Percentiles rank a stretch among this genome's conserved stretches.
These are phyloP conservation scores for Parazoanthus darwini DNA, from an alignment of 92 coral and sea anemone species.

Conservation along the genomic window DNA sequence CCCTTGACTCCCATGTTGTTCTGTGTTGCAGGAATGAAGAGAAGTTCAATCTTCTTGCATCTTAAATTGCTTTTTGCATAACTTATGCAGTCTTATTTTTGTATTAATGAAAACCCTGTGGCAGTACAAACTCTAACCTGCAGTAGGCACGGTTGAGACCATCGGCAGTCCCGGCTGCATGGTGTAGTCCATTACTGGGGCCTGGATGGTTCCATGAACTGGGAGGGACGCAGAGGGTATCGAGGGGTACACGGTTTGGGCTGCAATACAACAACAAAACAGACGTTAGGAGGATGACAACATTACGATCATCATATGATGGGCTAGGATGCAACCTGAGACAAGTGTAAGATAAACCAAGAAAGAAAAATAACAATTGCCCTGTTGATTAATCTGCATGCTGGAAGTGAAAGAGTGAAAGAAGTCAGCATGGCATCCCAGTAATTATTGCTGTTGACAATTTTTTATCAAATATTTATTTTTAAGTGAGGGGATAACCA, in stretches of 20 bases:
- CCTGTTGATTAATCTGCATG: no score
- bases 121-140: background rate
- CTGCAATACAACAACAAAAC: background rate
- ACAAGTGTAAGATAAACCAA: no score
- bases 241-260: slow-evolving; percentile 24
- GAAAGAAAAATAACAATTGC: no score
- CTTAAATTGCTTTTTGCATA: background rate
- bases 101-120: background rate
- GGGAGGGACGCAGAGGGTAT: slow-evolving; percentile 6
- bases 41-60: background rate
- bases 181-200: slow-evolving; percentile 30
- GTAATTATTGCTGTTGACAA: no score
- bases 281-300: background rate
- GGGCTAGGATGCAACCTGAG: no score
- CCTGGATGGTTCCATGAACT: slow-evolving; percentile 28
- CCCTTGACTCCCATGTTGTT: no score
- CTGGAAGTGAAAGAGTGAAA: no score
- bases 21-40: no score
- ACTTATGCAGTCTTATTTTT: background rate
- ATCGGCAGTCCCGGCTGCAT: slow-evolving; percentile 5
- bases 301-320: background rate
- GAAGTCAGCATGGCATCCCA: no score
- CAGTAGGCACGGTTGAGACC: slow-evolving; percentile 1
- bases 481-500: no score
- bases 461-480: no score